A percentile compares a stretch with the other conserved stretches of the same genome.
These are phyloP conservation scores for Aythya baeri DNA, from an alignment of 2,113 vertebrate genomes.

Conservation along the genomic window DNA sequence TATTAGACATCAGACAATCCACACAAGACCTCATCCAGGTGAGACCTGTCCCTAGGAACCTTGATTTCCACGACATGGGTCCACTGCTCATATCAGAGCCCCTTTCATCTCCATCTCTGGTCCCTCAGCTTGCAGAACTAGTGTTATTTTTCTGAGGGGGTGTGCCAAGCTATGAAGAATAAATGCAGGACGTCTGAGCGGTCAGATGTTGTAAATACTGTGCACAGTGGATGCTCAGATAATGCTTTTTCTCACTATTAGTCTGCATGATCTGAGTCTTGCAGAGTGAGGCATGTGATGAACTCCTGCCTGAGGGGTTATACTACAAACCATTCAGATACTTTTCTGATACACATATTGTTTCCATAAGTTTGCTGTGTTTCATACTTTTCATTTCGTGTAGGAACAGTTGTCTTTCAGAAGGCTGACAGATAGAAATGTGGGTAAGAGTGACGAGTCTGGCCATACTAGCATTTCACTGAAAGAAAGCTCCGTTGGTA, in stretches of 20 bases:
- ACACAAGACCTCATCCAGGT: background rate
- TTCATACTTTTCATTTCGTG: background rate
- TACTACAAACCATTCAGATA: background rate
- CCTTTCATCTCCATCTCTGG: background rate
- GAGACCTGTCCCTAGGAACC: background rate
- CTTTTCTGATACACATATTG: background rate
- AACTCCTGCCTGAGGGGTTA: background rate
- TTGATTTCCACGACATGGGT: background rate
- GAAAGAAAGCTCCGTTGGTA: background rate
- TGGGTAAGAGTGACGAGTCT: background rate
- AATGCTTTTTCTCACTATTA: background rate
- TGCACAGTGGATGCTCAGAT: background rate
- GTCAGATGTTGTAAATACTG: background rate
- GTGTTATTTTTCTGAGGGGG: background rate
- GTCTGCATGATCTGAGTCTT: background rate
- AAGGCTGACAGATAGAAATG: background rate
- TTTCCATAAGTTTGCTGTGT: background rate
- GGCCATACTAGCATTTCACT: background rate
- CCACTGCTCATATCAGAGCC: background rate
- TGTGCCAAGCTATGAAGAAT: background rate
- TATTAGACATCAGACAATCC: background rate
- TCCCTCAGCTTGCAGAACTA: background rate
- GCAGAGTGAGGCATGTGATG: background rate
- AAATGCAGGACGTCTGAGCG: background rate
- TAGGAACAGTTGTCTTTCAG: background rate